These are phyloP conservation scores for Potamilus streckersoni DNA, from an alignment of 1,140 invertebrate species.

Conservation along the genomic window DNA sequence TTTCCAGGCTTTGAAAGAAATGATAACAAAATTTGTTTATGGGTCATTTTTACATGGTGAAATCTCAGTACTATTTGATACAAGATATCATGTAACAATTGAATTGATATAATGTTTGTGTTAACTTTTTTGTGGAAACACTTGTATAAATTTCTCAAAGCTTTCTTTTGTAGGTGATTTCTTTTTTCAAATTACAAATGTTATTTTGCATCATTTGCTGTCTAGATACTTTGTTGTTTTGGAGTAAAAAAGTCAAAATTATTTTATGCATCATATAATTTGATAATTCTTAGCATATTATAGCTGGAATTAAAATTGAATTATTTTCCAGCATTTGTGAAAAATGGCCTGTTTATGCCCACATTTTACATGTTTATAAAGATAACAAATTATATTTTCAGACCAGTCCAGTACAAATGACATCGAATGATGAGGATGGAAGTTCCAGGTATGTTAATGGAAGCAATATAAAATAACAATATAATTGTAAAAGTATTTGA, in stretches of 20 bases:
- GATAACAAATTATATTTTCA: conserved; percentile 3
- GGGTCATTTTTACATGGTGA: neutral
- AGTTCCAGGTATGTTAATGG: conserved; percentile 37
- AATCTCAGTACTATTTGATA: neutral
- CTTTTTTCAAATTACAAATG: too few relatives aligned
- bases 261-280: neutral
- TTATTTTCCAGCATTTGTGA: neutral
- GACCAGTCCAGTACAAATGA: conserved; percentile 36
- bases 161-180: neutral
- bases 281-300: too few relatives aligned
- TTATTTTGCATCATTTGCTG: neutral
- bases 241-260: neutral
- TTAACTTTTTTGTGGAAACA: neutral
- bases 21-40: too few relatives aligned
- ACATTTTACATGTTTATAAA: neutral
- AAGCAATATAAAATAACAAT: too few relatives aligned
- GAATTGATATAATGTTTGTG: neutral
- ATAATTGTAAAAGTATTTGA: too few relatives aligned
- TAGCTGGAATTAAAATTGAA: neutral
- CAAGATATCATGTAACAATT: neutral
- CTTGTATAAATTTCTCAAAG: conserved; percentile 8
- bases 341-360: too few relatives aligned
- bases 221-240: neutral
- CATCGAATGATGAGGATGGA: conserved; percentile 35
- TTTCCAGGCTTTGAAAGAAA: too few relatives aligned